Conservation (phyloP, 2,888 invertebrate species). For the Prenolepis imparis region DNA sequence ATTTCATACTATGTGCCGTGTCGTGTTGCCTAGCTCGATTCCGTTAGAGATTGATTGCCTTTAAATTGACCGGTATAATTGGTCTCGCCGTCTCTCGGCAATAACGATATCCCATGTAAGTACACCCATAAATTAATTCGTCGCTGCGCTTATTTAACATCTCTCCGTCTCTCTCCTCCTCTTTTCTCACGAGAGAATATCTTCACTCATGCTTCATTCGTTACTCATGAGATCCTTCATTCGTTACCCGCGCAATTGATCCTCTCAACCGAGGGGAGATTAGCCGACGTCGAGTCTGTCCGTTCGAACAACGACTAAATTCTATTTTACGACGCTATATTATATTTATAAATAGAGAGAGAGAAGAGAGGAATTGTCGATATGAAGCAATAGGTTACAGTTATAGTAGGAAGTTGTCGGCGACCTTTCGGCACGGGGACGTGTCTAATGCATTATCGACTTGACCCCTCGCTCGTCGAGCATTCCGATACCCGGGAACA, state of each 20-base stretch:
- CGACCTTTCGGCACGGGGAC: slow-evolving; percentile 61
- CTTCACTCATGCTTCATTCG: slow-evolving; percentile 19
- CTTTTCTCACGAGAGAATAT: background rate
- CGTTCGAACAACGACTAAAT: slow-evolving; percentile 22
- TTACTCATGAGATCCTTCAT: slow-evolving; percentile 30
- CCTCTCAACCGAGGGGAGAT: slow-evolving; percentile 28
- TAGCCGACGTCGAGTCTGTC: slow-evolving; percentile 8
- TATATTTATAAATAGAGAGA: slow-evolving; percentile 37
- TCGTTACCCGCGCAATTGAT: slow-evolving; percentile 35
- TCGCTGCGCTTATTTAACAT: slow-evolving; percentile 32
- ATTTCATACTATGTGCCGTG: slow-evolving; percentile 9
- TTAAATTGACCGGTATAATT: slow-evolving; percentile 47
- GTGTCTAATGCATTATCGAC: slow-evolving; percentile 73
- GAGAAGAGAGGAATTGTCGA: slow-evolving; percentile 35
- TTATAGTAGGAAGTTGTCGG: slow-evolving; percentile 65
- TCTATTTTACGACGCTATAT: slow-evolving; percentile 48
- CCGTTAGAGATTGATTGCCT: slow-evolving; percentile 50
- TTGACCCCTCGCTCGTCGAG: slow-evolving; percentile 71
- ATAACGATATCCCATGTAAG: slow-evolving; percentile 46
- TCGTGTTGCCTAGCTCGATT: slow-evolving; percentile 33
- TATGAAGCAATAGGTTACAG: slow-evolving; percentile 67
- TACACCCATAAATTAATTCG: slow-evolving; percentile 48
- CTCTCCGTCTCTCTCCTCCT: background rate
- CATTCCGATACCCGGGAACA: slow-evolving; percentile 65
- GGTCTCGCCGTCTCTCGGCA: slow-evolving; percentile 25